phyloP scores from a whole-genome alignment of 2,113 vertebrate genomes.

The Neofelis nebulosa region DNA sequence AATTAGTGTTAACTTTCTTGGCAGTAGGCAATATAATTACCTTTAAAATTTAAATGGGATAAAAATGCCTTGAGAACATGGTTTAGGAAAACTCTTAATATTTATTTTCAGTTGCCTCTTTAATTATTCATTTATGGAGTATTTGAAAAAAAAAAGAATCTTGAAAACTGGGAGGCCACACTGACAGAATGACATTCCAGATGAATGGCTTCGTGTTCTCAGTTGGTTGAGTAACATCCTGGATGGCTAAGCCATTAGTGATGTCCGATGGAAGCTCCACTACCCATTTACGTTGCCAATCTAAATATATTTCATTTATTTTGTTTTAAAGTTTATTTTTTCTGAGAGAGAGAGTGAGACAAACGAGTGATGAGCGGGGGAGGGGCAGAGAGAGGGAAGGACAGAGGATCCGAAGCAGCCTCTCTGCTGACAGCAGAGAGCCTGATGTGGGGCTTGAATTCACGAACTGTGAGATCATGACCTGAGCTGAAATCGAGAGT shows the following conservation, averaged over 20 bases:
- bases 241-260: neutral
- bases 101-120: slow-evolving; percentile 66
- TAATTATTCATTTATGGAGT: slow-evolving; percentile 53
- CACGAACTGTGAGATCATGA: too few species aligned
- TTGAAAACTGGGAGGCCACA: neutral
- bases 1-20: slow-evolving; percentile 68
- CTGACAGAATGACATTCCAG: slow-evolving; percentile 29
- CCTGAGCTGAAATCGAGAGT: too few species aligned
- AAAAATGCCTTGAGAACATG: neutral
- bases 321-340: too few species aligned
- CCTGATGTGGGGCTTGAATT: too few species aligned
- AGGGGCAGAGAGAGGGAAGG: too few species aligned
- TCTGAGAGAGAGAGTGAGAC: too few species aligned
- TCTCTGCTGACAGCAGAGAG: too few species aligned
- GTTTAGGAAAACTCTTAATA: slow-evolving; percentile 51
- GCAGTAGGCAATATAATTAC: slow-evolving; percentile 68
- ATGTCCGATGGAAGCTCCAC: neutral
- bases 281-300: slow-evolving; percentile 49
- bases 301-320: slow-evolving; percentile 61
- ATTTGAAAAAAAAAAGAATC: slow-evolving; percentile 40
- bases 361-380: too few species aligned
- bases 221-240: slow-evolving; percentile 42
- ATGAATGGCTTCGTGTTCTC: neutral
- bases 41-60: slow-evolving; percentile 73
- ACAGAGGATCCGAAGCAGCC: too few species aligned